Evolutionary conservation across 2,113 vertebrate genomes (phyloP).

Genomic region (Anhinga anhinga): DNA sequence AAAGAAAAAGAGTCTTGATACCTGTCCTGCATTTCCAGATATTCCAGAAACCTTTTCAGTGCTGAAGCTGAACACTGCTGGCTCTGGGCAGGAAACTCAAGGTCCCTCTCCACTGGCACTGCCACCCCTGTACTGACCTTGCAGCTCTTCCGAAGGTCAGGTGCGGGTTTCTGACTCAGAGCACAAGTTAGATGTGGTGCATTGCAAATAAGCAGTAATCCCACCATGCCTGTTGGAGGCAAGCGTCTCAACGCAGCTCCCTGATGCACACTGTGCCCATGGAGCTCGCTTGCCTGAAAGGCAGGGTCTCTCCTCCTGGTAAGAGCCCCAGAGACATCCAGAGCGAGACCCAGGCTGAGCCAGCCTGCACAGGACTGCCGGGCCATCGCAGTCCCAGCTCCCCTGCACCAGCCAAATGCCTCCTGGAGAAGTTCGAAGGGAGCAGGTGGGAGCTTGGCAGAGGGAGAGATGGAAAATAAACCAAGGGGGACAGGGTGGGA

Average conservation of each 20-base stretch:
- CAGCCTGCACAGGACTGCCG: not conserved
- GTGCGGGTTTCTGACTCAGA: not conserved
- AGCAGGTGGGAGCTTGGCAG: not conserved
- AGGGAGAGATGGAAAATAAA: not conserved
- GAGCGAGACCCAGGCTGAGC: not conserved
- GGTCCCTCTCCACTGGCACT: not conserved
- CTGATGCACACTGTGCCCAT: not conserved
- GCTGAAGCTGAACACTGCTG: not conserved
- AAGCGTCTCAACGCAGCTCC: not conserved
- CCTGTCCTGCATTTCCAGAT: not conserved
- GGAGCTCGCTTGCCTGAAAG: not conserved
- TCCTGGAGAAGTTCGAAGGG: conserved; percentile 9
- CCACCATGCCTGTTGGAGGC: not conserved
- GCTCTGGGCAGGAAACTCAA: not conserved
- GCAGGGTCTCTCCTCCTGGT: not conserved
- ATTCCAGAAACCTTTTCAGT: not conserved
- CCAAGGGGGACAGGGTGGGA: not conserved
- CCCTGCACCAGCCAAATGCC: not conserved
- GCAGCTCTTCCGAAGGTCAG: not conserved
- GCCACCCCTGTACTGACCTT: not conserved
- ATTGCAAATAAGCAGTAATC: not conserved
- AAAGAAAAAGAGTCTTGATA: not conserved
- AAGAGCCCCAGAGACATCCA: not conserved
- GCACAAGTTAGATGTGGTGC: not conserved
- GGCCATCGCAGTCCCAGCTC: not conserved